A percentile compares a stretch with the other conserved stretches of the same genome.
phyloP scores from a whole-genome alignment of 2,797 vertebrate genomes.

The Chaenodraco wilsoni region DNA sequence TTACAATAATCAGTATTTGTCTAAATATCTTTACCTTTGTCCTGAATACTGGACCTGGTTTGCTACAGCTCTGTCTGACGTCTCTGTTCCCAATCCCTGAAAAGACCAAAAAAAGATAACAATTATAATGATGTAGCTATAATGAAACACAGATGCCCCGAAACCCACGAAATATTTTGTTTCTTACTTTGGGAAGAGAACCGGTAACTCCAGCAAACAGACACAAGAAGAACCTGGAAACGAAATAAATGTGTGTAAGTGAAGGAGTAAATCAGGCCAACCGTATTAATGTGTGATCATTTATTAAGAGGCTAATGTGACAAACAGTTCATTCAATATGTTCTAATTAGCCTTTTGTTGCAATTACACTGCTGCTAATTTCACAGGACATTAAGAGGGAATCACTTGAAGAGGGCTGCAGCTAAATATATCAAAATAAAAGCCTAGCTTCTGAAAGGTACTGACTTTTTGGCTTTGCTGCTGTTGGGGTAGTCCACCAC shows the following conservation, averaged over 20 bases:
- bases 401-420: slow-evolving; percentile 9
- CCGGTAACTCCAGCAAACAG: slow-evolving; percentile 90
- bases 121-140: neutral
- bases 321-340: slow-evolving; percentile 7
- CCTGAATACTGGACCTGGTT: slow-evolving; percentile 88
- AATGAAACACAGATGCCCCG: neutral
- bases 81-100: slow-evolving; percentile 88
- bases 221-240: slow-evolving; percentile 93
- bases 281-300: slow-evolving; percentile 13
- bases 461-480: slow-evolving; percentile 96
- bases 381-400: slow-evolving; percentile 43
- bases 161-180: neutral
- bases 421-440: slow-evolving; percentile 35
- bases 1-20: neutral
- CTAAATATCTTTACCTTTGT: slow-evolving; percentile 84
- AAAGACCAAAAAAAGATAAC: slow-evolving; percentile 20
- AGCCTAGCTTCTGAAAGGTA: slow-evolving; percentile 15
- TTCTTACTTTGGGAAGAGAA: slow-evolving; percentile 88
- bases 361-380: slow-evolving; percentile 30
- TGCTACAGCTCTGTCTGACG: slow-evolving; percentile 65
- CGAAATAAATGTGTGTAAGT: slow-evolving; percentile 1
- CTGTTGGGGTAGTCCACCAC: slow-evolving; percentile 98
- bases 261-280: slow-evolving; percentile 1
- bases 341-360: slow-evolving; percentile 32
- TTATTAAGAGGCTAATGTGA: slow-evolving; percentile 22